These are phyloP conservation scores for Parotocinclus haroldoi DNA, from an alignment of 2,797 vertebrate genomes.

Conservation along the genomic window DNA sequence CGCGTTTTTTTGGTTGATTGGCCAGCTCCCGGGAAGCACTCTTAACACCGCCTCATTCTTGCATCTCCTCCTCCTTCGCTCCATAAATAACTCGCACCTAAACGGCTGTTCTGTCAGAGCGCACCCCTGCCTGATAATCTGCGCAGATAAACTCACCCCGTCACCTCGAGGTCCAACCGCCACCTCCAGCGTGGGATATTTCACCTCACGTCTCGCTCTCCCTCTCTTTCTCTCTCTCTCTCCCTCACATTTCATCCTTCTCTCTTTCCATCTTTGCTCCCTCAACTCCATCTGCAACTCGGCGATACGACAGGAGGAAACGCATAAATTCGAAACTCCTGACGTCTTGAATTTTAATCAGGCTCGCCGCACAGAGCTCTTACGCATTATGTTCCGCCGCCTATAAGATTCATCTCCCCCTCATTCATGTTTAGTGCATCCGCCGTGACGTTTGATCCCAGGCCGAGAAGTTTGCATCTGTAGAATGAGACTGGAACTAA, in stretches of 20 bases:
- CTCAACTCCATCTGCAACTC: slow-evolving; percentile 18
- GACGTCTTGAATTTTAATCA: slow-evolving; percentile 33
- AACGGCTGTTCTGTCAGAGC: slow-evolving; percentile 4
- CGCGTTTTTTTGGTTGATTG: slow-evolving; percentile 39
- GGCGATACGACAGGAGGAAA: slow-evolving; percentile 19
- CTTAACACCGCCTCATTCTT: slow-evolving; percentile 31
- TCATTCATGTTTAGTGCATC: neutral
- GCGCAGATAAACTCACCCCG: slow-evolving; percentile 52
- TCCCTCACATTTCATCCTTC: neutral
- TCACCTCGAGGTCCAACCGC: slow-evolving; percentile 67
- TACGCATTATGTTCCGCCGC: neutral
- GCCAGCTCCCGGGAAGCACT: slow-evolving; percentile 6
- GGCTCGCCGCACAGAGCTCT: neutral
- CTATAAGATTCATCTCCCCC: too few species aligned
- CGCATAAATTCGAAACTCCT: slow-evolving; percentile 41
- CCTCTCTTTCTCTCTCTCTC: neutral
- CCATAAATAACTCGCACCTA: slow-evolving; percentile 34
- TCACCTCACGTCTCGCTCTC: slow-evolving; percentile 44
- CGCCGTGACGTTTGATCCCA: neutral
- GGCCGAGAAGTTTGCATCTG: too few species aligned
- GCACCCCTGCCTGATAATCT: slow-evolving; percentile 41
- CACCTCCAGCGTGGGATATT: slow-evolving; percentile 60
- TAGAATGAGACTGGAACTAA: too few species aligned
- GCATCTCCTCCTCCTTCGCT: slow-evolving; percentile 6
- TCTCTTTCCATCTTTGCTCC: neutral